phyloP scores from a whole-genome alignment of 1,140 invertebrate species.

The Cylas formicarius region DNA sequence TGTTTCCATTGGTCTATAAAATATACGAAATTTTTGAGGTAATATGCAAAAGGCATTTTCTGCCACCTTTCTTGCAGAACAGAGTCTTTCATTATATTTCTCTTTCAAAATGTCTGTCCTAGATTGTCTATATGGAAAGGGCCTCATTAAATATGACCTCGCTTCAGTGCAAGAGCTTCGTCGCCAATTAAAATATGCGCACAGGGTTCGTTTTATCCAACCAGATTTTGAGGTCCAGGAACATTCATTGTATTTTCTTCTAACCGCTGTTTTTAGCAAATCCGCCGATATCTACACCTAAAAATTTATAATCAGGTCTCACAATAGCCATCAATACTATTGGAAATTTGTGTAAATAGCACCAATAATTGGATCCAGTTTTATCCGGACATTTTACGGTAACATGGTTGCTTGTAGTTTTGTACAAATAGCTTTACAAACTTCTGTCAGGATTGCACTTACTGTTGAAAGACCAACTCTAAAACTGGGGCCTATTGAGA shows the following conservation, averaged over 20 bases:
- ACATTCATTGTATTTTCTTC: slow-evolving; percentile 23
- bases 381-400: slow-evolving; percentile 37
- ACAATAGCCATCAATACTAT: slow-evolving; percentile 41
- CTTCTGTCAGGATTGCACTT: slow-evolving; percentile 12
- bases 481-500: slow-evolving; percentile 17
- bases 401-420: slow-evolving; percentile 41
- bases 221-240: slow-evolving; percentile 20
- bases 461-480: slow-evolving; percentile 14
- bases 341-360: slow-evolving; percentile 42
- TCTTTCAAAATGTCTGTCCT: slow-evolving; percentile 18
- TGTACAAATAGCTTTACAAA: not conserved
- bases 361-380: slow-evolving; percentile 40
- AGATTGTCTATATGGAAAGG: slow-evolving; percentile 24
- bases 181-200: slow-evolving; percentile 38
- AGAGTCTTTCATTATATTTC: slow-evolving; percentile 33
- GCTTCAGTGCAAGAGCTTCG: slow-evolving; percentile 40
- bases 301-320: slow-evolving; percentile 42
- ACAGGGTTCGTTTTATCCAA: slow-evolving; percentile 25
- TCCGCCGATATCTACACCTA: slow-evolving; percentile 40
- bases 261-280: slow-evolving; percentile 38
- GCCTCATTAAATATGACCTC: slow-evolving; percentile 36
- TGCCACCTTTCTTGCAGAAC: slow-evolving; percentile 37
- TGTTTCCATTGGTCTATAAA: slow-evolving; percentile 36
- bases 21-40: slow-evolving; percentile 36
- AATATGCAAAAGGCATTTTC: slow-evolving; percentile 46